A percentile compares a stretch with the other conserved stretches of the same genome.
Evolutionary conservation across 2,797 vertebrate genomes (phyloP).

Genomic region (Pteropus rufus): DNA sequence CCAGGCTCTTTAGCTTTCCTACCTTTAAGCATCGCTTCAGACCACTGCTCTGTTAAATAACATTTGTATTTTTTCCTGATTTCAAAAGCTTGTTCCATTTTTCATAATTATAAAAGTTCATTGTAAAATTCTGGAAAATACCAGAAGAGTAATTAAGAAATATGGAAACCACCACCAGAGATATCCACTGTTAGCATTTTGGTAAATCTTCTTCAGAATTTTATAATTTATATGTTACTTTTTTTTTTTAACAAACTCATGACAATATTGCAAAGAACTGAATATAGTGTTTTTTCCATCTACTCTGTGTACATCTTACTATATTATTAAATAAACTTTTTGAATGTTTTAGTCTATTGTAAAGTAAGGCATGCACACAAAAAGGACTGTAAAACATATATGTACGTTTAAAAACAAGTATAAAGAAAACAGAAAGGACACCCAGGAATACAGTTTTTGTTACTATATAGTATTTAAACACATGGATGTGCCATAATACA

Average conservation of each 20-base stretch:
- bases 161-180: not conserved
- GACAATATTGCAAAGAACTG: not conserved
- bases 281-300: not conserved
- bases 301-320: not conserved
- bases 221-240: not conserved
- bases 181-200: not conserved
- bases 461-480: not conserved
- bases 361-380: not conserved
- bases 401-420: not conserved
- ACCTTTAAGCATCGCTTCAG: not conserved
- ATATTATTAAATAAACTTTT: not conserved
- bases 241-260: not conserved
- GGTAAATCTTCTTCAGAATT: not conserved
- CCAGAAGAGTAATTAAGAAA: constrained; percentile 6
- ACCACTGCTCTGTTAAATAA: not conserved
- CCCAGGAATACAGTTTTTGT: not conserved
- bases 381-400: not conserved
- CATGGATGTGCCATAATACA: not conserved
- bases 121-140: constrained; percentile 39
- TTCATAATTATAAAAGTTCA: constrained; percentile 3
- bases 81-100: constrained; percentile 27
- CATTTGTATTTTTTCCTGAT: not conserved
- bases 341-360: not conserved
- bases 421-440: not conserved
- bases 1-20: not conserved